Evolutionary conservation across 2,113 vertebrate genomes (phyloP).

Genomic region (Mola mola): DNA sequence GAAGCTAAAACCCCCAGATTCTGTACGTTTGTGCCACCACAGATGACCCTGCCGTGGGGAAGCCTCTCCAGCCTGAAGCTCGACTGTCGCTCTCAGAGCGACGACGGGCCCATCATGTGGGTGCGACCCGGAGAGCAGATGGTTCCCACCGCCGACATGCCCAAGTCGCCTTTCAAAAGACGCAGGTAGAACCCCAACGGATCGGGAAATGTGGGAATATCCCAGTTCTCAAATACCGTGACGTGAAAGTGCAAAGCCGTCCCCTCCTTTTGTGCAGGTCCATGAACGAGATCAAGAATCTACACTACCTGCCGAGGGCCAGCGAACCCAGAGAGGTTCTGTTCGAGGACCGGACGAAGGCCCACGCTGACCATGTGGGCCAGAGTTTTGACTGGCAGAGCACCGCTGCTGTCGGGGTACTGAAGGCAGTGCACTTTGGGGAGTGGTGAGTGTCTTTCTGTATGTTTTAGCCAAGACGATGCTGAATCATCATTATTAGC

Average conservation of each 20-base stretch:
- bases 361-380: constrained; percentile 96
- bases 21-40: constrained; percentile 7
- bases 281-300: constrained; percentile 98
- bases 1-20: too few relatives aligned
- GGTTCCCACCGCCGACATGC: constrained; percentile 98
- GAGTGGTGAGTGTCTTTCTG: constrained; percentile 87
- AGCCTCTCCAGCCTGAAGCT: constrained; percentile 93
- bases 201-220: too few relatives aligned
- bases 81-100: constrained; percentile 95
- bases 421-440: constrained; percentile 97
- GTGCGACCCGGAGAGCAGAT: constrained; percentile 97
- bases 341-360: constrained; percentile 95
- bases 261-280: constrained; percentile 80
- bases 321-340: constrained; percentile 96
- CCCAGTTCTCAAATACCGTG: too few relatives aligned
- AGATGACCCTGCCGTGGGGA: constrained; percentile 98
- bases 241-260: too few relatives aligned
- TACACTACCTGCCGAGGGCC: constrained; percentile 95
- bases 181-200: constrained; percentile 84
- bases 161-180: constrained; percentile 98
- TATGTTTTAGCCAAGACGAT: too few relatives aligned
- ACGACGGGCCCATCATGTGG: constrained; percentile 99
- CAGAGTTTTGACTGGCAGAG: constrained; percentile 99
- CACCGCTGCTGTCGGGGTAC: constrained; percentile 95
- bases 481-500: too few relatives aligned